Evolutionary conservation across 2,113 vertebrate species (phyloP).

Genomic region (Gnathonemus longibarbis): DNA sequence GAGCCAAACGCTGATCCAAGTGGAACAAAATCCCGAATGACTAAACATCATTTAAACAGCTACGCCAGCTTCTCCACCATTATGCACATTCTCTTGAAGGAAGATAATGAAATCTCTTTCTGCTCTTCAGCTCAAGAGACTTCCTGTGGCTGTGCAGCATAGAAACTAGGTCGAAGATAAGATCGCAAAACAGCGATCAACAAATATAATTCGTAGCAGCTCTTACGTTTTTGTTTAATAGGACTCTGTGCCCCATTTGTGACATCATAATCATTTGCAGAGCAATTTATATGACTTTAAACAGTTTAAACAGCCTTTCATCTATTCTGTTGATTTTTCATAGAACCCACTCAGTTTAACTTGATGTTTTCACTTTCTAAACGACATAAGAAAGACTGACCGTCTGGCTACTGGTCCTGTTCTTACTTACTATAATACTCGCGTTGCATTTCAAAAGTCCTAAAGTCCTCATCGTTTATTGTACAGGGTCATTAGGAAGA

Average conservation of each 20-base stretch:
- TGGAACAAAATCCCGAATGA: not conserved
- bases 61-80: not conserved
- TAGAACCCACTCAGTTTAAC: not conserved
- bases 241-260: not conserved
- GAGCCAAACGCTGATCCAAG: constrained; percentile 31
- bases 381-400: not conserved
- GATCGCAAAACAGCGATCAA: not conserved
- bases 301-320: not conserved
- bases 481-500: not conserved
- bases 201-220: not conserved
- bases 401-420: not conserved
- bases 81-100: not conserved
- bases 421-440: not conserved
- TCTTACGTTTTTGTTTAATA: not conserved
- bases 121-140: constrained; percentile 8
- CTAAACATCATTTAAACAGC: constrained; percentile 21
- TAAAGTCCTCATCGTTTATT: not conserved
- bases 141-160: constrained; percentile 45
- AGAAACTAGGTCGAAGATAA: constrained; percentile 26
- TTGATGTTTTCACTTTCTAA: not conserved
- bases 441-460: not conserved
- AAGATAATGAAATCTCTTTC: not conserved
- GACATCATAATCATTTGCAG: not conserved
- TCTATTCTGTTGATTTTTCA: not conserved
- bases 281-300: not conserved